phyloP scores from a whole-genome alignment of 2,113 vertebrate genomes.

The Onychostoma macrolepis region DNA sequence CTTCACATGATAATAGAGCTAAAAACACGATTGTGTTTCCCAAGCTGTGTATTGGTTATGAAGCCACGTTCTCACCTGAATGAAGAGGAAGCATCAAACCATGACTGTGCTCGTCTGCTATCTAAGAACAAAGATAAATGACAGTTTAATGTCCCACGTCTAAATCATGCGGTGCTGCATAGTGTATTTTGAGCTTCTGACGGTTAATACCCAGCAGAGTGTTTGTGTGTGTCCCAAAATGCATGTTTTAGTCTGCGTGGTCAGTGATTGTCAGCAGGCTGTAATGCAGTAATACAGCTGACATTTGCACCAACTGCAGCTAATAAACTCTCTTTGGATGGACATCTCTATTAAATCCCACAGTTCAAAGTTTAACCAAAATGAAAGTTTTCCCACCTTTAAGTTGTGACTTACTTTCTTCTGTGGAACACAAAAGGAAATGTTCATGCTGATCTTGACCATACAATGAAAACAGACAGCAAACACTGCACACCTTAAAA shows the following conservation, averaged over 20 bases:
- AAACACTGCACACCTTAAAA: background rate
- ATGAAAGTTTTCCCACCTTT: background rate
- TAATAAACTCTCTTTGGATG: background rate
- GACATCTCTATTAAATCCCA: background rate
- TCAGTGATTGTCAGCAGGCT: background rate
- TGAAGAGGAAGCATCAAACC: background rate
- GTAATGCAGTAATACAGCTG: background rate
- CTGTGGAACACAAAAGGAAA: background rate
- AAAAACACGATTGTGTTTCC: conserved; percentile 8
- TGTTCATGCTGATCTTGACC: background rate
- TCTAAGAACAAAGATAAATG: background rate
- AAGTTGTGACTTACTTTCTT: background rate
- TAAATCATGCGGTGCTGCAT: background rate
- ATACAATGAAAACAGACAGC: background rate
- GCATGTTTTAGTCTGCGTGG: background rate
- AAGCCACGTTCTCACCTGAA: background rate
- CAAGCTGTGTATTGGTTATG: background rate
- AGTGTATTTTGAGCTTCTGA: background rate
- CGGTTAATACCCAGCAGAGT: background rate
- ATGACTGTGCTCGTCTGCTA: background rate
- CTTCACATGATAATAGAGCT: conserved; percentile 29
- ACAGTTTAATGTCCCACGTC: background rate
- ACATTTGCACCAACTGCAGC: background rate
- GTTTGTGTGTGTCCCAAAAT: background rate
- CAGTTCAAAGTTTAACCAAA: background rate